Evolutionary conservation across 2,797 vertebrate species (phyloP), one percentile per base, ranked within the genome.

Genomic region (Macrochelys suwanniensis): DNA sequence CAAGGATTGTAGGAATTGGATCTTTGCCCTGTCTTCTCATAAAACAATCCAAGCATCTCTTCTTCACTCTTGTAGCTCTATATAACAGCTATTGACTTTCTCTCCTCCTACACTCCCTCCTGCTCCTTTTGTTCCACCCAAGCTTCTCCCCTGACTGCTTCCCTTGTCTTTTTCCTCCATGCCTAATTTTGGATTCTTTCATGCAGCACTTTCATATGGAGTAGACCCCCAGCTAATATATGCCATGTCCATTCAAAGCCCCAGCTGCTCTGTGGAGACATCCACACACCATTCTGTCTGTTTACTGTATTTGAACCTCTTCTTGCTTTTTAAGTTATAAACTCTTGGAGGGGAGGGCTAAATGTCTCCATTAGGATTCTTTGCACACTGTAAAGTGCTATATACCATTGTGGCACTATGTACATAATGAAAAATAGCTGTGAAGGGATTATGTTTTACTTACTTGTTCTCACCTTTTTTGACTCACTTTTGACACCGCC

Each of bases 401-500:
- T 61, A 65, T 50, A 54, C 61, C 1, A 0, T 42, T 0, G 0
- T 10, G 21, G 23, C 16, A 2, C 4, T 0, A 33, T 6, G 7
- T 11, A 51, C 59, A 42, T 1, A 65, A 42, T 23, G n/a, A 42
- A 71, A 71, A 42, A 71, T 37, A 42, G 19, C 37, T 71, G 51
- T 83, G 61, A 45, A 90, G 71, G 0, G 1, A 6, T 31, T 2
- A 15, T 11, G 56, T 53, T 45, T 51, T 53, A 45, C 53, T 21
- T 19, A 56, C 47, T 31, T 50, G 5, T 61, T 56, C 42, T 78
- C 1, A 6, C 15, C 19, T 59, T 59, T 33, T 80, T 83, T 71
- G 87, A 45, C 71, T 93, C 90, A 81, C 42, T 80, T 28, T 19
- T 15, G 74, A 78, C 8, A 1, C 84, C 47, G 5, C 51, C 1